Conservation (phyloP, 2,113 vertebrate genomes). For the Amia ocellicauda region DNA sequence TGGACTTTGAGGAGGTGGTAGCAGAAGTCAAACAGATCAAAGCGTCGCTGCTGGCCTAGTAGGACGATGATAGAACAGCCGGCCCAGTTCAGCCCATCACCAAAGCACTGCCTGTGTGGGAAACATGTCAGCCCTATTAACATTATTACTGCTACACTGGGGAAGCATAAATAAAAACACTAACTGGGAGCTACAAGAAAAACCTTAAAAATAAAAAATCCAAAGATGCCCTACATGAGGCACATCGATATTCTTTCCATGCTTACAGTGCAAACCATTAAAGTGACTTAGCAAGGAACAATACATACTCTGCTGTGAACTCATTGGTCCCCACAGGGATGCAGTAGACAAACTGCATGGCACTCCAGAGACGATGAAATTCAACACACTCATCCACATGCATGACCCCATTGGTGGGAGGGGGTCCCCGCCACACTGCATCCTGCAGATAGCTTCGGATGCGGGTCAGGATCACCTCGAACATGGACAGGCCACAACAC, state of each 20-base stretch:
- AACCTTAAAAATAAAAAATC: no score
- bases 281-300: no score
- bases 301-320: constrained; percentile 97
- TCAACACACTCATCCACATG: constrained; percentile 97
- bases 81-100: constrained; percentile 96
- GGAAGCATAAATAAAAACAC: no score
- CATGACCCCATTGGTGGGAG: constrained; percentile 96
- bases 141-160: no score
- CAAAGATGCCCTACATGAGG: no score
- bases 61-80: constrained; percentile 96
- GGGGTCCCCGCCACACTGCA: constrained; percentile 92
- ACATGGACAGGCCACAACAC: constrained; percentile 98
- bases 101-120: constrained; percentile 86
- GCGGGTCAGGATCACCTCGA: constrained; percentile 94
- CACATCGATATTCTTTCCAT: no score
- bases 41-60: constrained; percentile 92
- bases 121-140: not conserved
- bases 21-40: constrained; percentile 98
- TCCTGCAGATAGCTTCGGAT: constrained; percentile 97
- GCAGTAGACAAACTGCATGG: constrained; percentile 99
- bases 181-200: no score
- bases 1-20: constrained; percentile 97
- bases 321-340: constrained; percentile 96
- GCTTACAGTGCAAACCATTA: no score
- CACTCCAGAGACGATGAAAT: constrained; percentile 97